Evolutionary conservation across 2,888 invertebrate genomes (phyloP), one percentile per base, ranked within the genome.

Genomic region (Helicoverpa assulta): DNA sequence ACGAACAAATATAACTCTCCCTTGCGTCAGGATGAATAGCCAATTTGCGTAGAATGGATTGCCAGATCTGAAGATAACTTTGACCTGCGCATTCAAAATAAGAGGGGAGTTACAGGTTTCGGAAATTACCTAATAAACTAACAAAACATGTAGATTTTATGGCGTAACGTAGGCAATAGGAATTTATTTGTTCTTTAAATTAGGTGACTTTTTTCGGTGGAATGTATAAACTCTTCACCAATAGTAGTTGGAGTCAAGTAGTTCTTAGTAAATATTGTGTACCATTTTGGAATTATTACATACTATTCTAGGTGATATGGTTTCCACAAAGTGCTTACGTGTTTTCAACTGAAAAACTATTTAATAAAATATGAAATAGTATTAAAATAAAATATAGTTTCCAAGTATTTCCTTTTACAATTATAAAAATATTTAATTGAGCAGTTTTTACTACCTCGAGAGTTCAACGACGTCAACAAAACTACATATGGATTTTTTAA

Each of bases 11-110:
- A 90, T 93, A 92, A 91, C 87, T 93, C 89, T 92, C 87, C 85
- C 88, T 91, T 90, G 90, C 90, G 87, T 86, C 85, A 84, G 88
- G 89, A 92, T 90, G 89, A 92, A 93, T 91, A 88, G 93, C 90
- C 93, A 92, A 93, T 94, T 93, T 92, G 84, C 85, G 86, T 87
- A 81, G 86, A 91, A 92, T 89, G 88, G 90, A 93, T 92, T 88
- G 90, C 90, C 78, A 84, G 91, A 91, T 92, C 87, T 87, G 85
- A 80, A 89, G 91, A 92, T 93, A 92, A 80, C 74, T 81, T 75
- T 68, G 73, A 76, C 80, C 81, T 78, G 80, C 73, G 67, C 83
- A 79, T 78, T 80, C 78, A 76, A 78, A 83, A 81, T 83, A 82
- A 80, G 78, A 77, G 60, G 62, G 67, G 58, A 83, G 60, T 79